These are phyloP conservation scores for Dasyornis broadbenti DNA, from an alignment of 2,113 vertebrate genomes.

Conservation along the genomic window DNA sequence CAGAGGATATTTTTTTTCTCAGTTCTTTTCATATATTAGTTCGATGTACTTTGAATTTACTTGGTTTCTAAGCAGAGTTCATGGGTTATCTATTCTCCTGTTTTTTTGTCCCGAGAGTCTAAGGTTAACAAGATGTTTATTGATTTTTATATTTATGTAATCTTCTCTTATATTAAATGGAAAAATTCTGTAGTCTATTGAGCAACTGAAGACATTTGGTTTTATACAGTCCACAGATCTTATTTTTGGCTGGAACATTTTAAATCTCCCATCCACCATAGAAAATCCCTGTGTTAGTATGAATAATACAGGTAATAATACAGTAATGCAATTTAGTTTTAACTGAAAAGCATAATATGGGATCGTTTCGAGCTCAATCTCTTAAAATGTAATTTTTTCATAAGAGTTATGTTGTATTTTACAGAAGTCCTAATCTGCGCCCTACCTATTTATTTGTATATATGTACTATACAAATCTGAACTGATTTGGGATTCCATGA, in stretches of 20 bases:
- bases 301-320: not conserved
- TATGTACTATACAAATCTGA: not conserved
- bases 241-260: not conserved
- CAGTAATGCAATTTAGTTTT: not conserved
- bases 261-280: not conserved
- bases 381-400: not conserved
- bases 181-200: not conserved
- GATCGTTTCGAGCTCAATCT: not conserved
- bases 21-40: not conserved
- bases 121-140: not conserved
- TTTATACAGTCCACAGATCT: not conserved
- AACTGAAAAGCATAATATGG: not conserved
- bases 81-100: not conserved
- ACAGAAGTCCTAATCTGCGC: not conserved
- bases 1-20: not conserved
- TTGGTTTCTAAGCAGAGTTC: not conserved
- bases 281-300: not conserved
- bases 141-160: not conserved
- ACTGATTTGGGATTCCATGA: not conserved
- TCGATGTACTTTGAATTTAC: not conserved
- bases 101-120: not conserved
- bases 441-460: accelerated
- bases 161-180: not conserved
- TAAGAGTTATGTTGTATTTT: not conserved
- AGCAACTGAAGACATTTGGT: not conserved